Evolutionary conservation across 2,113 vertebrate genomes (phyloP).

Genomic region (Podarcis raffonei): DNA sequence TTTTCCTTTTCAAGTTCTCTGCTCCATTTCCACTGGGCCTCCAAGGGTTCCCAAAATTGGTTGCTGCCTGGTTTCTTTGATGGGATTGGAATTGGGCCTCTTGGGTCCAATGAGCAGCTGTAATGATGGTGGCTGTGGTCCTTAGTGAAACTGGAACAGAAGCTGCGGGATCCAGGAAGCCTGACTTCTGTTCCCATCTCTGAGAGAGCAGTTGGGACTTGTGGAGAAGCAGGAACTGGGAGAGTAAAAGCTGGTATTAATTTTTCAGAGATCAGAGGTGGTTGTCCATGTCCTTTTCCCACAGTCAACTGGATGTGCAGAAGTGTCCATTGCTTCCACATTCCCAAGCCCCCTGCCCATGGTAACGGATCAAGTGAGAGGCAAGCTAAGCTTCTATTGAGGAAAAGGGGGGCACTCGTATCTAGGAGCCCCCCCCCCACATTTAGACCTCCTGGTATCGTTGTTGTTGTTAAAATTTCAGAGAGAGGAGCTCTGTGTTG

Average conservation of each 20-base stretch:
- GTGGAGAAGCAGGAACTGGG: background rate
- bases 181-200: background rate
- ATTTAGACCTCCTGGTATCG: background rate
- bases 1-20: background rate
- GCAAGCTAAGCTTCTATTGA: background rate
- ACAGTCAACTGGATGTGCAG: background rate
- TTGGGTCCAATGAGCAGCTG: background rate
- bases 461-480: background rate
- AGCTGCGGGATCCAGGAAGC: background rate
- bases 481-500: background rate
- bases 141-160: background rate
- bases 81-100: background rate
- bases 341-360: background rate
- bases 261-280: background rate
- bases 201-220: background rate
- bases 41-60: background rate
- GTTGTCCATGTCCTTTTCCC: background rate
- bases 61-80: background rate
- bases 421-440: background rate
- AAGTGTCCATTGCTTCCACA: background rate
- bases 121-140: background rate
- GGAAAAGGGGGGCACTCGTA: background rate
- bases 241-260: background rate
- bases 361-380: background rate
- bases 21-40: background rate